These are phyloP conservation scores for Mactra quadrangularis DNA, from an alignment of 1,140 invertebrate genomes.

Conservation along the genomic window DNA sequence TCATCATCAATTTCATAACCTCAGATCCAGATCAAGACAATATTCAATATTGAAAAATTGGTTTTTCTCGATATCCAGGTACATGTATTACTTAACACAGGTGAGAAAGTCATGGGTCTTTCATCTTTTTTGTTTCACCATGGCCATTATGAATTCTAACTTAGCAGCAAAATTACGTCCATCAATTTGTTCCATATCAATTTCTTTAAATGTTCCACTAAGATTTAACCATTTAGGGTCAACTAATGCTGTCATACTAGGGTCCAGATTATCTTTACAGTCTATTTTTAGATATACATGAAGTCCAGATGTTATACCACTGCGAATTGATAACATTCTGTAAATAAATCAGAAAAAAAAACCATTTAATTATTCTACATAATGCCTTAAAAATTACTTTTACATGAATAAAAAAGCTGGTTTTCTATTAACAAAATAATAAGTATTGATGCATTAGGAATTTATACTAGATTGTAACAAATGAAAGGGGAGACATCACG, in stretches of 20 bases:
- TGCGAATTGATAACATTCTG: conserved; percentile 93
- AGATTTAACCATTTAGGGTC: conserved; percentile 95
- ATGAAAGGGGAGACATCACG: no score
- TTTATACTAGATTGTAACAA: no score
- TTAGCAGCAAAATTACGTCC: conserved; percentile 98
- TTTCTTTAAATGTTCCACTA: conserved; percentile 91
- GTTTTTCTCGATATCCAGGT: no score
- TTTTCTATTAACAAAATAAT: background rate
- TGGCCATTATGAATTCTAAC: conserved; percentile 97
- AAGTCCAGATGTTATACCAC: conserved; percentile 88
- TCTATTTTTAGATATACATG: conserved; percentile 86
- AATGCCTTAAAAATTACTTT: background rate
- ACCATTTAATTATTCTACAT: no score
- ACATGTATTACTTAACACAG: no score
- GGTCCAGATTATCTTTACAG: conserved; percentile 92
- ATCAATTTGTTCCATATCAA: conserved; percentile 96
- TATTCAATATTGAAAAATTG: no score
- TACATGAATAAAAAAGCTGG: background rate
- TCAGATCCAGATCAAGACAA: no score
- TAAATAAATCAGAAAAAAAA: conserved; percentile 63
- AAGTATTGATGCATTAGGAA: no score
- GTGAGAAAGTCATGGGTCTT: no score
- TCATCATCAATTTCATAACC: no score
- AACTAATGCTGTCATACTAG: conserved; percentile 93
- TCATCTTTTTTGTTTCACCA: conserved; percentile 52